Evolutionary conservation across 2,113 vertebrate genomes (phyloP).

Genomic region (Dasyprocta punctata): DNA sequence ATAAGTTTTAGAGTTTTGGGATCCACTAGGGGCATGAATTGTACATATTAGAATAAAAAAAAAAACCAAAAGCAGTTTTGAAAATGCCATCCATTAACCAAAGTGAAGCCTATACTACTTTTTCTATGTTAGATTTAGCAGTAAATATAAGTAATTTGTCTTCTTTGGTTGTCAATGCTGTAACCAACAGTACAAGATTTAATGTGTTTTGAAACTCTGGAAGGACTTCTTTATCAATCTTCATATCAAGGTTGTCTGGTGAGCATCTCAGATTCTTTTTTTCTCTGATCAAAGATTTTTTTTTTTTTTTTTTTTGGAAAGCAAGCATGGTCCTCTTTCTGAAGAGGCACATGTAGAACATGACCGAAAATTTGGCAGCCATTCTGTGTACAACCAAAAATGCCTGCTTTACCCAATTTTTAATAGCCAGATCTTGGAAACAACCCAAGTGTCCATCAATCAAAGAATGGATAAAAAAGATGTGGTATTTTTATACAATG

Average conservation of each 20-base stretch:
- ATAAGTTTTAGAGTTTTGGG: not conserved
- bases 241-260: not conserved
- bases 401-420: too few relatives aligned
- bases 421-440: too few relatives aligned
- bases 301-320: not conserved
- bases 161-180: not conserved
- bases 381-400: not conserved
- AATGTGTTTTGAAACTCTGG: not conserved
- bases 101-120: not conserved
- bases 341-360: not conserved
- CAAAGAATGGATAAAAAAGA: too few relatives aligned
- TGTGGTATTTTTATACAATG: too few relatives aligned
- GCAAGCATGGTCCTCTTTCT: too few relatives aligned
- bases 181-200: not conserved
- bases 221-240: not conserved
- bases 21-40: not conserved
- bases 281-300: not conserved
- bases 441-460: too few relatives aligned
- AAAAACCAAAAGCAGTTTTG: not conserved
- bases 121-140: not conserved
- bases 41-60: not conserved
- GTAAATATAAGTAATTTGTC: not conserved
- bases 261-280: not conserved
- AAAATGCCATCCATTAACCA: not conserved
- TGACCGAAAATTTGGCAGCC: not conserved